phyloP scores from a whole-genome alignment of 2,888 invertebrate genomes.

The Eupithecia vulgata region DNA sequence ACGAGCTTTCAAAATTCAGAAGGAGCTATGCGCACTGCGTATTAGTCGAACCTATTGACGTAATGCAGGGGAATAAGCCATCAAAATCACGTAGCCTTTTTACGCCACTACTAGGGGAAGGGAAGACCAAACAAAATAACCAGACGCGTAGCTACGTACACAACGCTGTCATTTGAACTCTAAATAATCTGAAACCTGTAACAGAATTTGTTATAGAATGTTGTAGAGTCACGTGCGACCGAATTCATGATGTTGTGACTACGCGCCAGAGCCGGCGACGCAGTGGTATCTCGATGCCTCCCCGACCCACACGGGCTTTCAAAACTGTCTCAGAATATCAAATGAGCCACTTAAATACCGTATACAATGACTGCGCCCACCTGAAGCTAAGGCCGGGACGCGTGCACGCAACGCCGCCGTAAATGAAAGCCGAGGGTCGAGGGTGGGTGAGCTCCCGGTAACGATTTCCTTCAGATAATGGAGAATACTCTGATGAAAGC shows the following conservation, averaged over 20 bases:
- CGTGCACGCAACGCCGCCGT: constrained; percentile 80
- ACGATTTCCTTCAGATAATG: constrained; percentile 83
- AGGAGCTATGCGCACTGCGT: constrained; percentile 9
- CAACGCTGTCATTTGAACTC: not conserved
- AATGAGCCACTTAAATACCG: constrained; percentile 83
- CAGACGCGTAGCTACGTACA: not conserved
- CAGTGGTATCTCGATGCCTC: constrained; percentile 67
- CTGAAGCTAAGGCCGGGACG: constrained; percentile 80
- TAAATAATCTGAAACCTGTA: not conserved
- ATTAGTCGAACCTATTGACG: constrained; percentile 21
- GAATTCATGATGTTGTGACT: constrained; percentile 55
- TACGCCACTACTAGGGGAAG: not conserved
- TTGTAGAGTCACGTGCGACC: constrained; percentile 57
- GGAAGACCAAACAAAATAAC: not conserved
- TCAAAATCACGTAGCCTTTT: constrained; percentile 18
- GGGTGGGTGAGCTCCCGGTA: constrained; percentile 78
- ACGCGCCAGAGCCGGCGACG: constrained; percentile 33
- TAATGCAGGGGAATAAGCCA: constrained; percentile 18
- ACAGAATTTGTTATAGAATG: constrained; percentile 14
- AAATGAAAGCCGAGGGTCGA: constrained; percentile 78
- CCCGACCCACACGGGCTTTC: constrained; percentile 72
- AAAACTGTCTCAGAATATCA: constrained; percentile 83
- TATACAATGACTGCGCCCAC: constrained; percentile 81
- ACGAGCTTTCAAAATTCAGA: not conserved
- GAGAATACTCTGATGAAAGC: constrained; percentile 82